Evolutionary conservation across 30 jellyfish, hydroid and myxozoan genomes (phyloP).

Genomic region (Chrysaora quinquecirrha): DNA sequence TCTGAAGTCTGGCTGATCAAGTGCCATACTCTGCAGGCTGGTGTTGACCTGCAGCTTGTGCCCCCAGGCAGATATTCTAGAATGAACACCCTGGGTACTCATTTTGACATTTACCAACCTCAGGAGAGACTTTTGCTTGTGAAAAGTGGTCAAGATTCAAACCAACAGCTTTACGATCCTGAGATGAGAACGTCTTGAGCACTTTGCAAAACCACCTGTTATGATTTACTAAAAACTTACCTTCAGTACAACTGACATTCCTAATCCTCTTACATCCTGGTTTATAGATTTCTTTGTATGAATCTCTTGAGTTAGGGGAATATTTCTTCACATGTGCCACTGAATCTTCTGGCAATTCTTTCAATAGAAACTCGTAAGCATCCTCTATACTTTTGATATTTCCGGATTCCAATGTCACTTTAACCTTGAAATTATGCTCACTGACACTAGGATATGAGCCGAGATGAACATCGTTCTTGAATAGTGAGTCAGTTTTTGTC

Average conservation of each 20-base stretch:
- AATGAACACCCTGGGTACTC: too few species aligned
- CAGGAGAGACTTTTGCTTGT: too few species aligned
- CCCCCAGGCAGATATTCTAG: too few species aligned
- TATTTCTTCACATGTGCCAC: slow-evolving; percentile 71
- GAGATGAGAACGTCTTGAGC: too few species aligned
- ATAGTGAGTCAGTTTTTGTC: slow-evolving; percentile 47
- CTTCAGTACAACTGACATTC: slow-evolving; percentile 54
- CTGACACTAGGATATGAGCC: slow-evolving; percentile 89
- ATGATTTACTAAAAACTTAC: too few species aligned
- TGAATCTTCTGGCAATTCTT: slow-evolving; percentile 59
- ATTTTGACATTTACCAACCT: too few species aligned
- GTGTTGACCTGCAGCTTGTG: too few species aligned
- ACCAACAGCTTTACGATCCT: too few species aligned
- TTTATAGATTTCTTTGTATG: slow-evolving; percentile 53
- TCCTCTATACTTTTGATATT: slow-evolving; percentile 22
- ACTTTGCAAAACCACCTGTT: too few species aligned
- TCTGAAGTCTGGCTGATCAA: too few species aligned
- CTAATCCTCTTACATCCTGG: slow-evolving; percentile 47
- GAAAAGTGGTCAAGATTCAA: too few species aligned
- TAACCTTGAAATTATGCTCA: slow-evolving; percentile 65
- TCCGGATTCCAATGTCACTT: slow-evolving; percentile 87
- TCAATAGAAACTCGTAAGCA: slow-evolving; percentile 68
- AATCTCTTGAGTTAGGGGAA: slow-evolving; percentile 81
- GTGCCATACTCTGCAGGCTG: too few species aligned
- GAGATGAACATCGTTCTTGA: slow-evolving; percentile 51